These are phyloP conservation scores for Athalia cordata DNA, from an alignment of 2,888 invertebrate species.

Conservation along the genomic window DNA sequence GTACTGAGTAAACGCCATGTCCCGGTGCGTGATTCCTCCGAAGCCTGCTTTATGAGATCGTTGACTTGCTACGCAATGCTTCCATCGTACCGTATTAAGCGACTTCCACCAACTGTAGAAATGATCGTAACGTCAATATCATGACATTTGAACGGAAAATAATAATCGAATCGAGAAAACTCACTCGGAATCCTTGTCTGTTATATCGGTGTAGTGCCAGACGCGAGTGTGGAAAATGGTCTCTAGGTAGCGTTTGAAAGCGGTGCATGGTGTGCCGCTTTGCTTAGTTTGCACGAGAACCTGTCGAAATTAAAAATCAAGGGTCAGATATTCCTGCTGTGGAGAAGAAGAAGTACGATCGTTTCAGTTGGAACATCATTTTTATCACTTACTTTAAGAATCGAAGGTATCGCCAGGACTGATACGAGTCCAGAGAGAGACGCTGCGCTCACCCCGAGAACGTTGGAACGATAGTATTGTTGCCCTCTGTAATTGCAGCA, in stretches of 20 bases:
- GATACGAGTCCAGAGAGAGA: slow-evolving; percentile 84
- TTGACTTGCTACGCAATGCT: slow-evolving; percentile 78
- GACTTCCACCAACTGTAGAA: slow-evolving; percentile 80
- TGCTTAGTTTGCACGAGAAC: slow-evolving; percentile 80
- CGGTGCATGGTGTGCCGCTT: slow-evolving; percentile 78
- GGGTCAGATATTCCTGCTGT: background rate
- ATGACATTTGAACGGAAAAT: background rate
- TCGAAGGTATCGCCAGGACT: slow-evolving; percentile 83
- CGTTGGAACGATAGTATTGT: slow-evolving; percentile 80
- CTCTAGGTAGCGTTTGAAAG: slow-evolving; percentile 85
- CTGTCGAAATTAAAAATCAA: slow-evolving; percentile 49
- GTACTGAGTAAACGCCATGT: slow-evolving; percentile 89
- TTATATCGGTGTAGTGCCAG: slow-evolving; percentile 82
- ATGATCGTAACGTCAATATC: no score
- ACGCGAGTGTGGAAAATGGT: slow-evolving; percentile 84
- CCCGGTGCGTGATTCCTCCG: slow-evolving; percentile 83
- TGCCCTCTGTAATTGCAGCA: slow-evolving; percentile 77
- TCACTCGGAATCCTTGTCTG: slow-evolving; percentile 58
- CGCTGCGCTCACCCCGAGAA: slow-evolving; percentile 79
- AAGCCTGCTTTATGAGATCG: slow-evolving; percentile 69
- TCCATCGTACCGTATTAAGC: slow-evolving; percentile 78
- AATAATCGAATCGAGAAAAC: slow-evolving; percentile 3
- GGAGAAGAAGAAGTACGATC: background rate
- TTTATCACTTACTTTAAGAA: slow-evolving; percentile 76
- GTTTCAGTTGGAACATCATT: background rate